Evolutionary conservation across 2,797 vertebrate species (phyloP).

Genomic region (Chrosomus eos): DNA sequence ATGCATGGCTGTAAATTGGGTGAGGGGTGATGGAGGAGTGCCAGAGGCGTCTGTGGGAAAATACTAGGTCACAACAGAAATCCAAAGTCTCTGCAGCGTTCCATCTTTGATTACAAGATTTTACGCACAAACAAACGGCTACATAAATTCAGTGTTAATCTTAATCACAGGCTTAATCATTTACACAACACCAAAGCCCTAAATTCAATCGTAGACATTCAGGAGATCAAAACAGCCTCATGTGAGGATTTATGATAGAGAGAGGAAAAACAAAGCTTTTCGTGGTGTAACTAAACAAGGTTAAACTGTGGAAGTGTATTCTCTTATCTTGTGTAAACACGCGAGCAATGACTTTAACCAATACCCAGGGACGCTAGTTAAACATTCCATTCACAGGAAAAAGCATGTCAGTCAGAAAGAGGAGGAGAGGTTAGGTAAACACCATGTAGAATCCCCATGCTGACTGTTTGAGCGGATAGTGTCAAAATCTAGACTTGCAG

Average conservation of each 20-base stretch:
- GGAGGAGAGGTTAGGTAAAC: slow-evolving; percentile 79
- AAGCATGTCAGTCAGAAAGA: slow-evolving; percentile 76
- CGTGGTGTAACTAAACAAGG: slow-evolving; percentile 63
- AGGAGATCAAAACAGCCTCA: slow-evolving; percentile 31
- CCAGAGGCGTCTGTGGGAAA: slow-evolving; percentile 64
- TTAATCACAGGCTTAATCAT: slow-evolving; percentile 56
- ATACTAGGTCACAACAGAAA: slow-evolving; percentile 51
- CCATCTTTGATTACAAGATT: slow-evolving; percentile 55
- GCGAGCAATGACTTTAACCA: slow-evolving; percentile 75
- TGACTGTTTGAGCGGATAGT: slow-evolving; percentile 63
- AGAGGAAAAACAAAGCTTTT: slow-evolving; percentile 66
- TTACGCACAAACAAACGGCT: slow-evolving; percentile 53
- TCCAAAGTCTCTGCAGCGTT: slow-evolving; percentile 27
- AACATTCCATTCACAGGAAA: slow-evolving; percentile 77
- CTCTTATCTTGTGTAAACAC: slow-evolving; percentile 80
- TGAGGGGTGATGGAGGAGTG: slow-evolving; percentile 71
- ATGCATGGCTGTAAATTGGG: slow-evolving; percentile 81
- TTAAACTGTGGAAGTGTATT: slow-evolving; percentile 66
- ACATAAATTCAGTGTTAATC: slow-evolving; percentile 51
- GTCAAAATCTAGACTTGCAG: slow-evolving; percentile 64
- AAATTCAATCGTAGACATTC: slow-evolving; percentile 45
- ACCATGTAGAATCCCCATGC: slow-evolving; percentile 75
- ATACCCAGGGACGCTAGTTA: slow-evolving; percentile 74
- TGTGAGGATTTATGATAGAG: slow-evolving; percentile 50
- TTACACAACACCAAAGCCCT: slow-evolving; percentile 49